These are phyloP conservation scores for Clarias batrachus DNA, from an alignment of 2,113 vertebrate genomes.

Conservation along the genomic window DNA sequence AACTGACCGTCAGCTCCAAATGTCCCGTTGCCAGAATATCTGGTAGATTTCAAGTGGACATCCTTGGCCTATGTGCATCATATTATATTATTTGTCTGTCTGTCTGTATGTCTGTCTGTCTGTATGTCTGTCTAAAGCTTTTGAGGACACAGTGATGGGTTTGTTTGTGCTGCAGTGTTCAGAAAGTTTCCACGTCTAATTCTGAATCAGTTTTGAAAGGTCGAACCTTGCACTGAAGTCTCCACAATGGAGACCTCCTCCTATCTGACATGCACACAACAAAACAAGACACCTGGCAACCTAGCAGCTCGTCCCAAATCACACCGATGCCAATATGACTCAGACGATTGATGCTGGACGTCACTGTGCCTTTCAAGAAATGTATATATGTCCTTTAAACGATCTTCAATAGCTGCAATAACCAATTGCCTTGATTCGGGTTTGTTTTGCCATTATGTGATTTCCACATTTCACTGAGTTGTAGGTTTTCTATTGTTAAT, in stretches of 20 bases:
- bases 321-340: constrained; percentile 34
- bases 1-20: constrained; percentile 50
- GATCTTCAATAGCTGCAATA: neutral
- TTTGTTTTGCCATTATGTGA: no score
- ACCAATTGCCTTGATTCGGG: neutral
- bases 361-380: neutral
- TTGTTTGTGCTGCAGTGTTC: neutral
- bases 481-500: neutral
- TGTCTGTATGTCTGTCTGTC: neutral
- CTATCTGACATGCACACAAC: constrained; percentile 48
- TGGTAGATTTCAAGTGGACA: neutral
- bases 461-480: neutral
- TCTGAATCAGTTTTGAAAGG: constrained; percentile 53
- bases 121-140: neutral
- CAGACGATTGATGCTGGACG: neutral
- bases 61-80: neutral
- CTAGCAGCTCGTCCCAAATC: constrained; percentile 34
- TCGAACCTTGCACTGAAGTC: constrained; percentile 37
- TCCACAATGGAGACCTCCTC: constrained; percentile 54
- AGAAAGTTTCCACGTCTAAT: neutral
- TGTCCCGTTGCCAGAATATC: constrained; percentile 4
- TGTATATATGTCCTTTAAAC: neutral
- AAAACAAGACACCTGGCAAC: constrained; percentile 55
- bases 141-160: neutral
- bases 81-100: neutral